Conservation (phyloP, 2,113 vertebrate genomes). For the Electrona antarctica region DNA sequence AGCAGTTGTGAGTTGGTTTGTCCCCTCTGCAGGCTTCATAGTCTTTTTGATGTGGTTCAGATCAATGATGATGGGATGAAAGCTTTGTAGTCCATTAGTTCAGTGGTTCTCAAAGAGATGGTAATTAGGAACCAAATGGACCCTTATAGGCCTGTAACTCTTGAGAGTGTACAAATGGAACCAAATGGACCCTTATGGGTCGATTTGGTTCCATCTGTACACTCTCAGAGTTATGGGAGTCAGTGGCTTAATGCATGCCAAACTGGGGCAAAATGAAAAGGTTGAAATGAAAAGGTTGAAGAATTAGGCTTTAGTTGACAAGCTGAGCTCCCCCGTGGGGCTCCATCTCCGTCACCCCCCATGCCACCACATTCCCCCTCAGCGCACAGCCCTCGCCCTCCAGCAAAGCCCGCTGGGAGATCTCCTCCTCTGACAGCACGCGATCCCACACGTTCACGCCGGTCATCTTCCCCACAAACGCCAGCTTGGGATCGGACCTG, state of each 20-base stretch:
- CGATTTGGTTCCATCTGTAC: no score
- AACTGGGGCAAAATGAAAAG: not conserved
- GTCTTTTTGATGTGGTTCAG: conserved; percentile 20
- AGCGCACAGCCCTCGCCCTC: conserved; percentile 75
- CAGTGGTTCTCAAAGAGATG: no score
- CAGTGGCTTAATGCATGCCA: no score
- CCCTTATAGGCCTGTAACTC: no score
- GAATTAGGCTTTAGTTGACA: conserved; percentile 72
- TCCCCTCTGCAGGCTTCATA: conserved; percentile 26
- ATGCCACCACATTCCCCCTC: conserved; percentile 88
- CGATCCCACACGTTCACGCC: conserved; percentile 94
- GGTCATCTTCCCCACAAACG: conserved; percentile 90
- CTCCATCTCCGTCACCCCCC: conserved; percentile 91
- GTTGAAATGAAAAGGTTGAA: not conserved
- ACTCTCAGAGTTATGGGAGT: no score
- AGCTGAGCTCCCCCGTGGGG: conserved; percentile 89
- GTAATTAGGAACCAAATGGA: no score
- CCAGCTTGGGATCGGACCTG: conserved; percentile 83
- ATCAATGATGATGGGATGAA: not conserved
- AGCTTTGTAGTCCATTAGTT: no score
- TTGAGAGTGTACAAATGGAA: no score
- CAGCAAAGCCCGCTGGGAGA: conserved; percentile 66
- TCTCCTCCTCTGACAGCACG: conserved; percentile 81
- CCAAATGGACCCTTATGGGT: no score
- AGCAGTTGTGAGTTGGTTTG: conserved; percentile 8